Conservation (phyloP, 1,140 invertebrate species). For the Penaeus japonicus region DNA sequence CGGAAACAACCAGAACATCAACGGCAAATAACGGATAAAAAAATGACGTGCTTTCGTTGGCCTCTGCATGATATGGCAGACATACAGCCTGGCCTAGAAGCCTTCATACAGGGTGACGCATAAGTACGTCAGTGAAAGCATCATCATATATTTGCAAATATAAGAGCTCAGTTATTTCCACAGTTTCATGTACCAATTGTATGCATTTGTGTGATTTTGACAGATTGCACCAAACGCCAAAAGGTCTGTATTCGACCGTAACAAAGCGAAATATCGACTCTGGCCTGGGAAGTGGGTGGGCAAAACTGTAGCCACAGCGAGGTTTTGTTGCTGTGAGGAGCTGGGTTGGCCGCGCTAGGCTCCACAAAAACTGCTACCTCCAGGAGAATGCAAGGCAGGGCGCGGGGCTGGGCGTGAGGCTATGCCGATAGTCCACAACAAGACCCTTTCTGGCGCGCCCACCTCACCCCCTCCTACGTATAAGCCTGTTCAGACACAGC, state of each 20-base stretch:
- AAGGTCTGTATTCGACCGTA: neutral
- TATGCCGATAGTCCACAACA: conserved; percentile 21
- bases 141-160: neutral
- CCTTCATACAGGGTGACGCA: conserved; percentile 50
- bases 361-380: conserved; percentile 55
- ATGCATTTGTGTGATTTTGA: too few species aligned
- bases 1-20: neutral
- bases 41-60: conserved; percentile 13
- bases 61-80: conserved; percentile 53
- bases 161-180: too few species aligned
- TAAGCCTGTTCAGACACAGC: too few species aligned
- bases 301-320: conserved; percentile 20
- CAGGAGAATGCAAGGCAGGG: conserved; percentile 48
- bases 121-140: neutral
- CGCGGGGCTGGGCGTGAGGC: conserved; percentile 31
- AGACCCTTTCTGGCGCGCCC: neutral
- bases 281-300: neutral
- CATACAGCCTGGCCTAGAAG: conserved; percentile 47
- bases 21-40: neutral
- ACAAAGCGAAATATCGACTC: conserved; percentile 4
- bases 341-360: conserved; percentile 40
- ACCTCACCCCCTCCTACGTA: neutral
- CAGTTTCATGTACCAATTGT: too few species aligned
- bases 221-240: too few species aligned
- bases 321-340: conserved; percentile 47